Evolutionary conservation across 2,888 invertebrate genomes (phyloP), one percentile per base, ranked within the genome.

Genomic region (Petrolisthes manimaculis): DNA sequence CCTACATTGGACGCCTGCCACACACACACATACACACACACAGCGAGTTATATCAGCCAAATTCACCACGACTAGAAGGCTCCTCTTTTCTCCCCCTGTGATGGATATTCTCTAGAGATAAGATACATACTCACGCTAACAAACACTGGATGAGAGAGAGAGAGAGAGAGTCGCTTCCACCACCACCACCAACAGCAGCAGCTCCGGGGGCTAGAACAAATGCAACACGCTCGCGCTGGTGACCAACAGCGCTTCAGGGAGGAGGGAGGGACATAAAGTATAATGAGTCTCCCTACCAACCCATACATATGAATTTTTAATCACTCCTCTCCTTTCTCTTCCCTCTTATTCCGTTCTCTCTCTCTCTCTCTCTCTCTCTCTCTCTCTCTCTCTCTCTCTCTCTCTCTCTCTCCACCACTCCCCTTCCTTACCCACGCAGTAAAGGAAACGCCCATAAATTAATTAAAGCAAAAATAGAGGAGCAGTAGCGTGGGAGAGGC

Each of bases 381-480:
- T 75, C 56, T 24, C 8, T 54, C 18, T 51, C 79, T 79, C 53
- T 77, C 77, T 24, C 18, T 14, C 71, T 14, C 75, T 14, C 75
- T 24, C 9, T 12, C 67, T 12, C 67, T 12, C 67, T 12, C 67
- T 12, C 67, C 8, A 8, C 8, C 5, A 8, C 75, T 37, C n/a
- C 80, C 61, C 12, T n/a, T 67, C 81, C n/a, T n/a, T n/a, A n/a
- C 75, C 56, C 79, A 69, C 71, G 54, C 86, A 78, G 55, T 37
- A 56, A 53, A 67, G 61, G 53, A 78, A 74, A 56, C 81, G 75
- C 75, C 69, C 83, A 21, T 84, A 87, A 84, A 86, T 86, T 80
- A 86, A 86, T 86, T 86, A 86, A 86, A 71, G 82, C 75, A 86
- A 86, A 86, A 86, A 86, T 86, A 86, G 61, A 86, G 86, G 86